Base-by-base conservation (phyloP, 2,888 invertebrate genomes). In the Colostygia pectinataria region DNA sequence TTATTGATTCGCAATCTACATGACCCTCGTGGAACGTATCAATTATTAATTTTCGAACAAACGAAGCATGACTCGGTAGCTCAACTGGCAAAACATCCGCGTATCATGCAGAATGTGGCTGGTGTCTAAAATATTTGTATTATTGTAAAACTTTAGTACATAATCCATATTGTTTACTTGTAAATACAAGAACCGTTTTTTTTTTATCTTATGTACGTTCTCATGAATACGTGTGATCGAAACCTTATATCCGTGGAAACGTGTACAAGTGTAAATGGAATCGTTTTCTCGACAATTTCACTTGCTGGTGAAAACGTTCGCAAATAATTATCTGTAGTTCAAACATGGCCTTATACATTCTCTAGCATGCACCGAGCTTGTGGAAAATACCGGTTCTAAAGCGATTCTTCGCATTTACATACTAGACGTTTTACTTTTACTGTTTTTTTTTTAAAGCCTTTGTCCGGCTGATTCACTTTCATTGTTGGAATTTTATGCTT, bases 331-430 rank as follows among this genome's bases (percentile, higher is more conserved):
- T 27, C 23, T 25, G 34, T 18, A 40, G 38, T 43, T 33, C 27
- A 42, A 49, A 52, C 51, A 48, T 52, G 31, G 34, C 32, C 41
- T 37, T 42, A 24, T 23, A 32, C 41, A 42, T 48, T 44, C 18
- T 39, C 9, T 39, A 31, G 13, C 23, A 33, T 39, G 14, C 36
- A 27, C 18, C 23, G 37, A 24, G 29, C 42, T 40, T 32, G 44
- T 32, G 32, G 40, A 46, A 51, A 49, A 50, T 45, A 42, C 43
- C 33, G 34, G 50, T 50, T 52, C 39, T 14, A 24, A 40, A 29
- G 49, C 58, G 25, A 55, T 55, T 58, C 61, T 47, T 24, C n/a
- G 40, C 46, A 66, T 61, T 58, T 36, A 33, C 43, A 60, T 59
- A 58, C 59, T 42, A 42, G 58, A 44, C 48, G 28, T 31, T 27